phyloP scores from a whole-genome alignment of 1,140 invertebrate species.

The Trachymyrmex cornetzi region DNA sequence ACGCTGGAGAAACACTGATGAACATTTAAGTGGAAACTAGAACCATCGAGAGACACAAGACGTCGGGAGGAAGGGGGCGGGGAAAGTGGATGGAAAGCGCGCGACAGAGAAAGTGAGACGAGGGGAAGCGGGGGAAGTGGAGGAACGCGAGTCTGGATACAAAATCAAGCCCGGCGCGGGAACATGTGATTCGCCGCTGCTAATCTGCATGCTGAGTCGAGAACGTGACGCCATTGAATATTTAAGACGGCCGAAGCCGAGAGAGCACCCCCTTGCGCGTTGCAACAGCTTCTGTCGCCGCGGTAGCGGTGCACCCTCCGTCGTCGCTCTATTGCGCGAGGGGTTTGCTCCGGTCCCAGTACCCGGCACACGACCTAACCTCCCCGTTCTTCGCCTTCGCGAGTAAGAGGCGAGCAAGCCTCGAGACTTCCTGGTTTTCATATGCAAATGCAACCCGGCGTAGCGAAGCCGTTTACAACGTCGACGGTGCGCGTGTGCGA shows the following conservation, averaged over 20 bases:
- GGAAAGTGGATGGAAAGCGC: slow-evolving; percentile 8
- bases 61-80: background rate
- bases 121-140: background rate
- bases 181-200: slow-evolving; percentile 82
- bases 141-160: slow-evolving; percentile 74
- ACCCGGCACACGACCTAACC: slow-evolving; percentile 77
- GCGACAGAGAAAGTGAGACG: slow-evolving; percentile 3
- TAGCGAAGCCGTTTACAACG: slow-evolving; percentile 68
- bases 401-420: slow-evolving; percentile 82
- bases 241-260: slow-evolving; percentile 82
- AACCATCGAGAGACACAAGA: slow-evolving; percentile 16
- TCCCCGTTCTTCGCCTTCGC: slow-evolving; percentile 78
- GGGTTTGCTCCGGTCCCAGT: slow-evolving; percentile 29
- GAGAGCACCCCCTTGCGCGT: slow-evolving; percentile 63
- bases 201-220: slow-evolving; percentile 85
- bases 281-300: slow-evolving; percentile 27
- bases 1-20: slow-evolving; percentile 30
- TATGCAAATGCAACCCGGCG: slow-evolving; percentile 82
- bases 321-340: background rate
- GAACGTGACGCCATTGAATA: slow-evolving; percentile 85
- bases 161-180: slow-evolving; percentile 80
- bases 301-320: slow-evolving; percentile 16
- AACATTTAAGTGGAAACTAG: slow-evolving; percentile 54
- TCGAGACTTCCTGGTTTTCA: slow-evolving; percentile 85
- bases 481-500: background rate